Percentiles rank a stretch among this genome's conserved stretches.
phyloP scores from a whole-genome alignment of 2,888 invertebrate species.

The Tholera decimalis region DNA sequence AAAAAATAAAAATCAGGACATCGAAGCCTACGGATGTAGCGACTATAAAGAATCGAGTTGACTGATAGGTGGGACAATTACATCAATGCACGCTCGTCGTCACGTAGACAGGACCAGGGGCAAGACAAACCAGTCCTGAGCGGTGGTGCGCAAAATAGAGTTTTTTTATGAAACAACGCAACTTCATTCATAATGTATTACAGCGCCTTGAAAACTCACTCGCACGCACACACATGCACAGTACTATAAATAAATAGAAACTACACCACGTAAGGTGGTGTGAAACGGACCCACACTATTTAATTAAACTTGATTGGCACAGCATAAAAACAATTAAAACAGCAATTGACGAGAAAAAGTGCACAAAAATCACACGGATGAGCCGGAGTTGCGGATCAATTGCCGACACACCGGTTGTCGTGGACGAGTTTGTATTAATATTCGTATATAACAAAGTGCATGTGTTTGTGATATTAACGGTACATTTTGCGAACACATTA shows the following conservation, averaged over 20 bases:
- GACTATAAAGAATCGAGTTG: slow-evolving; percentile 75
- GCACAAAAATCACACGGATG: slow-evolving; percentile 82
- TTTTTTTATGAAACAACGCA: slow-evolving; percentile 85
- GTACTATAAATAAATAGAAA: slow-evolving; percentile 78
- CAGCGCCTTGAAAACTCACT: slow-evolving; percentile 81
- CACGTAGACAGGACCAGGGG: slow-evolving; percentile 81
- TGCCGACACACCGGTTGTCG: slow-evolving; percentile 73
- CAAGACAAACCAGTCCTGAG: slow-evolving; percentile 83
- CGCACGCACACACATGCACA: slow-evolving; percentile 74
- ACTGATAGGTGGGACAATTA: slow-evolving; percentile 83
- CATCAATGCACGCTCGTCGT: slow-evolving; percentile 82
- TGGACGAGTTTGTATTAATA: slow-evolving; percentile 72
- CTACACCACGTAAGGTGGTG: slow-evolving; percentile 67
- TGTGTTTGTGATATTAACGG: slow-evolving; percentile 83
- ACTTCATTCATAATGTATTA: slow-evolving; percentile 91
- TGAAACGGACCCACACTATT: slow-evolving; percentile 67
- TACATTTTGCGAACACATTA: slow-evolving; percentile 78
- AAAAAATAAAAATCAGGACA: slow-evolving; percentile 72
- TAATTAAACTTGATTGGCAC: slow-evolving; percentile 76
- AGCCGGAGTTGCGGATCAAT: slow-evolving; percentile 67
- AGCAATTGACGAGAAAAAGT: slow-evolving; percentile 73
- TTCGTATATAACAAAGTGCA: slow-evolving; percentile 73
- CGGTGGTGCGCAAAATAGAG: slow-evolving; percentile 82
- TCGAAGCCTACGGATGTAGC: slow-evolving; percentile 79
- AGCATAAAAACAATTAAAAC: slow-evolving; percentile 71